Percentiles rank a stretch among this genome's conserved stretches.
Evolutionary conservation across 1,140 invertebrate species (phyloP).

Genomic region (Platorchestia sp.): DNA sequence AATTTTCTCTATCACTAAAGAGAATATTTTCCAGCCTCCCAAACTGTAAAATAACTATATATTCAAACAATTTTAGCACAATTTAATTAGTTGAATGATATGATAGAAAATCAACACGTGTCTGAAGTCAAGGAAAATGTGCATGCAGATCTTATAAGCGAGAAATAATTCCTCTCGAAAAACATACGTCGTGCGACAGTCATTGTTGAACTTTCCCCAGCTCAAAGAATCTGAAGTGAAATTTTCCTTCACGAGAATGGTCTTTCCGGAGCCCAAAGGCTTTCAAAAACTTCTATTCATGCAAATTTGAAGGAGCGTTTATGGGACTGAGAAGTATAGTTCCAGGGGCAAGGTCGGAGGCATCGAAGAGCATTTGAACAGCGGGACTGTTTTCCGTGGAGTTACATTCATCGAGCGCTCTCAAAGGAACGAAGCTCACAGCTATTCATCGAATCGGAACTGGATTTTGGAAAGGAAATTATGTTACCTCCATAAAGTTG

Average conservation of each 20-base stretch:
- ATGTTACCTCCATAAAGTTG: neutral
- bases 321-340: neutral
- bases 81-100: too few relatives aligned
- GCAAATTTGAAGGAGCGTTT: neutral
- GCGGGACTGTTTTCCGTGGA: neutral
- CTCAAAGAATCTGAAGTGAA: neutral
- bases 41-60: too few relatives aligned
- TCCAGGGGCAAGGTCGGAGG: neutral
- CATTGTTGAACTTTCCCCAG: neutral
- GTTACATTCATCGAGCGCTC: neutral
- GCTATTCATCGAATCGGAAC: neutral
- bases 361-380: neutral
- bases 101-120: neutral
- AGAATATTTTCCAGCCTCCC: too few relatives aligned
- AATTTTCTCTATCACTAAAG: too few relatives aligned
- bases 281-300: neutral
- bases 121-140: neutral
- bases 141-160: neutral
- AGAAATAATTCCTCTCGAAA: neutral
- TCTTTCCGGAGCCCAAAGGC: neutral
- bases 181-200: neutral
- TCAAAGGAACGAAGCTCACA: neutral
- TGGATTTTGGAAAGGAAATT: neutral
- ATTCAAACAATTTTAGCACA: too few relatives aligned
- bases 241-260: neutral